Conservation (phyloP, 2,797 vertebrate species). For the Hyperoplus immaculatus region DNA sequence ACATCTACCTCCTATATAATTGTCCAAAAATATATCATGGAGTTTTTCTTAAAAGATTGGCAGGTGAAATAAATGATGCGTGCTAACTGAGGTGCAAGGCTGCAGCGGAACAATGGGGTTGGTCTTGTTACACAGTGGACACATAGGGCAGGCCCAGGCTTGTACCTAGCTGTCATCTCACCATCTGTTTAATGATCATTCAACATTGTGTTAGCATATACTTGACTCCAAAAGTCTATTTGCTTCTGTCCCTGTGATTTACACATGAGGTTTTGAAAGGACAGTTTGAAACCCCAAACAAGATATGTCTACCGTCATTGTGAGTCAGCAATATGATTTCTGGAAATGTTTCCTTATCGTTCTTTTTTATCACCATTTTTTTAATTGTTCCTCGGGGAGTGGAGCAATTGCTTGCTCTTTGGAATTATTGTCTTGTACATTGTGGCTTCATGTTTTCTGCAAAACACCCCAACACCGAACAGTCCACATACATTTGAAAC, state of each 20-base stretch:
- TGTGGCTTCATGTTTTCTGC: not conserved
- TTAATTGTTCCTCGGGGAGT: not conserved
- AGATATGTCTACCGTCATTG: not conserved
- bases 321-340: constrained; percentile 6
- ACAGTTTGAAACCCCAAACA: constrained; percentile 8
- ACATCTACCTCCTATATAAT: no score
- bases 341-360: not conserved
- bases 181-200: constrained; percentile 56
- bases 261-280: constrained; percentile 32
- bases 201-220: constrained; percentile 45
- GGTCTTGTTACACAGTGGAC: constrained; percentile 73
- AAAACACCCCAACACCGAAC: not conserved
- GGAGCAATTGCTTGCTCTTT: not conserved
- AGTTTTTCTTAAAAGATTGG: constrained; percentile 49
- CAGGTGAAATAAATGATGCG: constrained; percentile 35
- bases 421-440: not conserved
- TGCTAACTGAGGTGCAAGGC: constrained; percentile 47
- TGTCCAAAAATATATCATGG: not conserved
- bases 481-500: no score
- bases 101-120: constrained; percentile 57
- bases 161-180: constrained; percentile 65
- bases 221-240: constrained; percentile 33
- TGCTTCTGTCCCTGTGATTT: constrained; percentile 40
- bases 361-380: not conserved
- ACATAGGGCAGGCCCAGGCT: constrained; percentile 73